Base-by-base conservation (phyloP, 1,140 invertebrate species). In the Drosophila nebulosa region DNA sequence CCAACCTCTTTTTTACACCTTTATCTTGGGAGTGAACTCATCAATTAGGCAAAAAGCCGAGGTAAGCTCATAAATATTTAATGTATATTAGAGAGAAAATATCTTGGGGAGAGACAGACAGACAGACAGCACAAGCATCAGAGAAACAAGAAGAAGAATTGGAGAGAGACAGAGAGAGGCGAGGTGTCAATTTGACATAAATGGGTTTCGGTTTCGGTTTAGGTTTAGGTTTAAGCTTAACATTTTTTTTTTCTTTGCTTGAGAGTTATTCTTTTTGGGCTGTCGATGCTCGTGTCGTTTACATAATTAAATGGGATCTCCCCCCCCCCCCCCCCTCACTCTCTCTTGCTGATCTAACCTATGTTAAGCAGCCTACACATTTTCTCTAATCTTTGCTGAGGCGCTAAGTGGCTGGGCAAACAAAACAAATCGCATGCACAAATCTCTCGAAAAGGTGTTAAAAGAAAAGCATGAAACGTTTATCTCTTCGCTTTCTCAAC, bases 161-260 rank as follows among this genome's bases (percentile, higher is more conserved):
- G 52, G 52, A 69, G 71, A 78, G 0, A 24, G 24, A 56, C 24
- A 51, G 50, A 63, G 39, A 64, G 42, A 57, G 61, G 26, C 55
- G 68, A 88, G 83, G 83, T 88, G 83, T 88, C 83, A 88, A 88
- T 88, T 83, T 83, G 83, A 88, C 83, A 88, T 83, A 88, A 86
- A 86, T 88, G 70, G 81, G 55, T 68, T 73, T 46, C 39, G 39
- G 39, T 46, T 68, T 58, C 64, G 71, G 78, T 22, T 12, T 30
- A 42, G 39, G 39, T 42, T 42, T 42, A 42, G n/a, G n/a, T n/a
- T n/a, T n/a, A n/a, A n/a, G n/a, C n/a, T n/a, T n/a, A 16, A 3
- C 39, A 39, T 14, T 39, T 39, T 16, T 39, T 39, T 18, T 42
- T 46, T 9, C 21, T 46, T 46, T 46, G 16, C 16, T 46, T 18